phyloP scores from a whole-genome alignment of 2,888 invertebrate genomes.

The Tetheella fluctuosa region DNA sequence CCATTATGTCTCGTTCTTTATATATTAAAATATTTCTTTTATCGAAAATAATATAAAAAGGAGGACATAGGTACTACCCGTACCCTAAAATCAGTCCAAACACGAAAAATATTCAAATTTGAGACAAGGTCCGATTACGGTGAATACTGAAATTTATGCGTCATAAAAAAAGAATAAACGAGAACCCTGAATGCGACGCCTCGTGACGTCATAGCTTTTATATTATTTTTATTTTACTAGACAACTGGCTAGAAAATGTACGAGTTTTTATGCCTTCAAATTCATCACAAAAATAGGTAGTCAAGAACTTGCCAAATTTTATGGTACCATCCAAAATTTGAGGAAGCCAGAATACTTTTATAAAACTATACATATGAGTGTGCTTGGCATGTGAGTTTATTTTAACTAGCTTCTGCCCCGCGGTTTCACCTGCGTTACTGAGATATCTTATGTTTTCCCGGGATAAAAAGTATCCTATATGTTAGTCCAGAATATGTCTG shows the following conservation, averaged over 20 bases:
- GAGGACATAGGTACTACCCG: neutral
- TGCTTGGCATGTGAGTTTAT: too few relatives aligned
- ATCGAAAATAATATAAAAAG: neutral
- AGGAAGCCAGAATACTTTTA: too few relatives aligned
- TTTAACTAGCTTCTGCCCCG: too few relatives aligned
- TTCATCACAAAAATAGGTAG: neutral
- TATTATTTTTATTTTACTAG: conserved; percentile 4
- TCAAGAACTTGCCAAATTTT: too few relatives aligned
- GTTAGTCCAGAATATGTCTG: too few relatives aligned
- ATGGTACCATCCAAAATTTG: too few relatives aligned
- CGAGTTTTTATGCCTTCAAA: neutral
- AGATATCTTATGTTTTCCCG: too few relatives aligned
- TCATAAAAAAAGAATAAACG: conserved; percentile 11
- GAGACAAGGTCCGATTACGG: conserved; percentile 9
- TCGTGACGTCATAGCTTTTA: neutral
- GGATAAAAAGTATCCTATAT: too few relatives aligned
- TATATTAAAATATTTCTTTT: too few relatives aligned
- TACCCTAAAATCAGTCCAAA: neutral
- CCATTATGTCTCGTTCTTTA: too few relatives aligned
- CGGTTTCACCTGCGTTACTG: too few relatives aligned
- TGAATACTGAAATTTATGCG: conserved; percentile 10
- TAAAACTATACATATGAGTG: too few relatives aligned
- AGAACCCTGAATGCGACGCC: conserved; percentile 1
- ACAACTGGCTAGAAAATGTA: conserved; percentile 2
- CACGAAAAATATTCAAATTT: conserved; percentile 9